Evolutionary conservation across 2,113 vertebrate species (phyloP), one percentile per base, ranked within the genome.

Genomic region (Elephantulus edwardii): DNA sequence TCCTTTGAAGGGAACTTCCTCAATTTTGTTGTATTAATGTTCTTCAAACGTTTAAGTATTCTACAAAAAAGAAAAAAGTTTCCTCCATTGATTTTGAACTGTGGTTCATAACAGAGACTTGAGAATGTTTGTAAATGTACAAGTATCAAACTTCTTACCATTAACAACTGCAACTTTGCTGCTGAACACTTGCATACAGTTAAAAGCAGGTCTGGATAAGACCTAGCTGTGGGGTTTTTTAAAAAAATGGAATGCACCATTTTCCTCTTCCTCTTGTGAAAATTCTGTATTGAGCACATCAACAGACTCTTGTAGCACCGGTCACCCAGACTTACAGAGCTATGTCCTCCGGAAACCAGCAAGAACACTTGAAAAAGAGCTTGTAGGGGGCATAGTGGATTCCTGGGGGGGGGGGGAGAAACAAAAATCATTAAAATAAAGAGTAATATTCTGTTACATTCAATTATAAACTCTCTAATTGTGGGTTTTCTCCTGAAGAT

Each of bases 321-420:
- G 95, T 96, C 87, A 96, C 95, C 95, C 96, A 96, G 95, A 97
- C 91, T 94, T 96, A 96, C 98, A 98, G 98, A 98, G 97, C 98
- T 98, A 98, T 98, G 98, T 97, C 98, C 98, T 98, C 98, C 97
- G 48, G 97, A 99, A 98, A 98, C 98, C 99, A 99, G 98, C 99
- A 98, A 98, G 98, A 98, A 98, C 98, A 97, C 97, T 98, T 98
- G 97, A 96, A 98, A 98, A 92, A 93, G 91, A 97, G 97, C 94
- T 93, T 93, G n/a, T 87, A 97, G 97, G 95, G 95, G 97, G 86
- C 97, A 91, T 96, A 95, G 95, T 97, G 96, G 96, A 98, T 96
- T 97, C 92, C 94, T 97, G 92, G 66, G 35, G 35, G 13, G 20
- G 80, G 95, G 3, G 82, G 89, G 93, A 90, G 92, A 95, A n/a